phyloP scores from a whole-genome alignment of 2,797 vertebrate species.

The Nyctalus aviator region DNA sequence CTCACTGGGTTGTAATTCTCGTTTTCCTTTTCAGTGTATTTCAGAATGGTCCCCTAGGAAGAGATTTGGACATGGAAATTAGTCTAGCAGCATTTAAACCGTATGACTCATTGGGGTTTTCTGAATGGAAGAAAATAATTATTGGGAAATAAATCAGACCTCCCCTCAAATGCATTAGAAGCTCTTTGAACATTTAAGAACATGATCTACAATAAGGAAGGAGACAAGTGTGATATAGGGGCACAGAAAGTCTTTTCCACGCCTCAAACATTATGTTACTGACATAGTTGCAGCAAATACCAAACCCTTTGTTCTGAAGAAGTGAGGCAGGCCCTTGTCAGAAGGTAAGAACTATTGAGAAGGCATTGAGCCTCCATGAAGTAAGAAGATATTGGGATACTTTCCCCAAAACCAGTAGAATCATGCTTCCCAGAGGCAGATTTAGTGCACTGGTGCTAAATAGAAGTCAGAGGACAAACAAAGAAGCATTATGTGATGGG shows the following conservation, averaged over 20 bases:
- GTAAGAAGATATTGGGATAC: not conserved
- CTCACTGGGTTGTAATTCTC: conserved; percentile 44
- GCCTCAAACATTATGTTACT: not conserved
- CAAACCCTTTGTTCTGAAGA: not conserved
- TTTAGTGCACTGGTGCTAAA: not conserved
- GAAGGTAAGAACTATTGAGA: conserved; percentile 1
- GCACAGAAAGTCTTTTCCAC: not conserved
- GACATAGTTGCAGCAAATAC: not conserved
- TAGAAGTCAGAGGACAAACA: not conserved
- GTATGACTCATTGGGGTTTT: conserved; percentile 33
- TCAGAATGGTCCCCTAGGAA: conserved; percentile 52
- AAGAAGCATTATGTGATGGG: not conserved
- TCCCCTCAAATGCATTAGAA: not conserved
- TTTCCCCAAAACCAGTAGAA: not conserved
- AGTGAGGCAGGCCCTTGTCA: not conserved
- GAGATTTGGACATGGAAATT: conserved; percentile 70
- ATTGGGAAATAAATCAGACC: conserved; percentile 47
- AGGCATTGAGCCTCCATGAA: not conserved
- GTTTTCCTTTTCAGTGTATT: conserved; percentile 63
- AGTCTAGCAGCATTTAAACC: conserved; percentile 53
- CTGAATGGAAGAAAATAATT: conserved; percentile 62
- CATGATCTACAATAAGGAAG: not conserved
- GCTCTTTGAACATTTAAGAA: not conserved
- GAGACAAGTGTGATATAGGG: not conserved
- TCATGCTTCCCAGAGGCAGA: not conserved